Conservation (phyloP, 2,888 invertebrate species). For the Tenthredo distinguenda region DNA sequence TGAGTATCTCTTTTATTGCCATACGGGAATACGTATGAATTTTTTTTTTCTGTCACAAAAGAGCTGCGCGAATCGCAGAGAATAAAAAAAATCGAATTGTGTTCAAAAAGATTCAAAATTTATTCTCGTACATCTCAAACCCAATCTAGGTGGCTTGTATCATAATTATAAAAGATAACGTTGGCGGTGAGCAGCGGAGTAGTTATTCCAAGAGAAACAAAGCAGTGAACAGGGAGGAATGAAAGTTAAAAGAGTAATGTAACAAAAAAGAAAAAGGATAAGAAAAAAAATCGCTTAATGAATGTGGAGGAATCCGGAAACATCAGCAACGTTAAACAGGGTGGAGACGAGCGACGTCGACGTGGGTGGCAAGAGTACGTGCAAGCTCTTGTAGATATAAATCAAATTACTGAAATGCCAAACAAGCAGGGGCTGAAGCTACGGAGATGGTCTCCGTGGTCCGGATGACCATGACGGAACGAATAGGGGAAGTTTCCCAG, state of each 20-base stretch:
- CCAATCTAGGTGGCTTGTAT: neutral
- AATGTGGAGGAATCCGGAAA: constrained; percentile 10
- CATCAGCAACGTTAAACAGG: neutral
- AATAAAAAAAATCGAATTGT: neutral
- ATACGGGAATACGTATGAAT: neutral
- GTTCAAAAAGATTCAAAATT: neutral
- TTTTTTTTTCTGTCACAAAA: neutral
- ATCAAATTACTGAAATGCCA: constrained; percentile 38
- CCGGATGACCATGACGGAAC: neutral
- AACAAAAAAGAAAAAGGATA: neutral
- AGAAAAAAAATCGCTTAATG: neutral
- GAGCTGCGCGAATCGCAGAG: neutral
- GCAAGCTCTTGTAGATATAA: constrained; percentile 22
- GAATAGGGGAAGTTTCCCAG: neutral
- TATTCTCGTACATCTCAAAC: neutral
- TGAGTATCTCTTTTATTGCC: neutral
- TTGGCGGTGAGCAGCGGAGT: neutral
- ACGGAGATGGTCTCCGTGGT: neutral
- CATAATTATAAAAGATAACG: neutral
- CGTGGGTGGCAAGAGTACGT: neutral
- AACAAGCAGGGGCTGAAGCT: constrained; percentile 11
- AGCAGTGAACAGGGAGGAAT: neutral
- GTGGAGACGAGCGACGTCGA: neutral
- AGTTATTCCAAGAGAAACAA: neutral
- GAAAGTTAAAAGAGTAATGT: neutral